A percentile compares a stretch with the other conserved stretches of the same genome.
Conservation (phyloP, 2,888 invertebrate genomes). For the Pyrrhosoma nymphula region DNA sequence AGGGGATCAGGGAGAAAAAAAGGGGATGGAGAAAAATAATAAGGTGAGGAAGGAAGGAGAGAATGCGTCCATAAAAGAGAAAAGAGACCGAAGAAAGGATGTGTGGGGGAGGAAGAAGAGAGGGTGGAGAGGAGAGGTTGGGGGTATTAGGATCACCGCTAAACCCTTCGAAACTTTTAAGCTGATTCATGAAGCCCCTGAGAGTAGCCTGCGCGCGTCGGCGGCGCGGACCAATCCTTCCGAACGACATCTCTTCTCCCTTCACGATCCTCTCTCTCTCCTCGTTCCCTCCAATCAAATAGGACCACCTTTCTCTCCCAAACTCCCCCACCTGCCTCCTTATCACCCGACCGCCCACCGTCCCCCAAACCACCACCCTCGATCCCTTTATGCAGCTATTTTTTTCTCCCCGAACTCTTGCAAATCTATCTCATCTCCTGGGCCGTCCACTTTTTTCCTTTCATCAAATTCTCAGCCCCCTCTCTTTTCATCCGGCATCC, state of each 20-base stretch:
- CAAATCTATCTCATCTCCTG: conserved; percentile 28
- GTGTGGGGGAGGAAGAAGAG: background rate
- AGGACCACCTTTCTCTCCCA: conserved; percentile 6
- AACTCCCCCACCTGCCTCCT: background rate
- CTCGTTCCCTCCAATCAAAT: conserved; percentile 28
- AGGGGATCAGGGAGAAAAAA: background rate
- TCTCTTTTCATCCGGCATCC: background rate
- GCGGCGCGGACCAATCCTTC: conserved; percentile 15
- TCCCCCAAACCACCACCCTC: background rate
- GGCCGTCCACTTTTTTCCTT: conserved; percentile 36
- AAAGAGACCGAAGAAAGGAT: background rate
- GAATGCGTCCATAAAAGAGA: background rate
- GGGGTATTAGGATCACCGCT: conserved; percentile 63
- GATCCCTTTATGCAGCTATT: background rate
- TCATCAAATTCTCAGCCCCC: background rate
- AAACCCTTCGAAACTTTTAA: conserved; percentile 69
- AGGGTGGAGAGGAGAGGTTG: background rate
- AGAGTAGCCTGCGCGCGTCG: conserved; percentile 68
- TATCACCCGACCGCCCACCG: background rate
- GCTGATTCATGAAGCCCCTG: conserved; percentile 69
- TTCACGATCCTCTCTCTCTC: background rate
- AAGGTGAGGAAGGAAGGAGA: background rate
- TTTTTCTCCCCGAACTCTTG: background rate
- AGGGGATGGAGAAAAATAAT: background rate
- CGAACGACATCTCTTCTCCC: conserved; percentile 32